These are phyloP conservation scores for Acheta domesticus DNA, from an alignment of 2,888 invertebrate genomes.

Conservation along the genomic window DNA sequence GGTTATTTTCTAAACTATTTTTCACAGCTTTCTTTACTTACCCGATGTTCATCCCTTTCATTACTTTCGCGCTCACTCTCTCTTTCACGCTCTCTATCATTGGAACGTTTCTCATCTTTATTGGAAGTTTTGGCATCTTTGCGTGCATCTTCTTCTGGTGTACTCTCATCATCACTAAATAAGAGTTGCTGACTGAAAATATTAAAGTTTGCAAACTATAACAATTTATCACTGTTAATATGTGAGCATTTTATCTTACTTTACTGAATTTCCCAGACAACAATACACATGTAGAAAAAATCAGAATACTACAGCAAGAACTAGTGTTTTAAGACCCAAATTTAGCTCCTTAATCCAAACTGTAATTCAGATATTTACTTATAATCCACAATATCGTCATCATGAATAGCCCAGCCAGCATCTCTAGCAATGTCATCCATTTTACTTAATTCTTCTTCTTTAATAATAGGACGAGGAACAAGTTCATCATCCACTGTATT, in stretches of 20 bases:
- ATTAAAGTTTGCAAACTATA: constrained; percentile 32
- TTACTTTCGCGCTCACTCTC: constrained; percentile 31
- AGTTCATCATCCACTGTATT: constrained; percentile 52
- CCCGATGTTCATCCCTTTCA: constrained; percentile 28
- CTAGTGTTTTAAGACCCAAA: no score
- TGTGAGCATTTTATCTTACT: no score
- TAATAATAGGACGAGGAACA: constrained; percentile 79
- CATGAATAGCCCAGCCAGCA: constrained; percentile 88
- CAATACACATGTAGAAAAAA: no score
- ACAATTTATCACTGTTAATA: neutral
- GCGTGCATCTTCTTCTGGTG: constrained; percentile 41
- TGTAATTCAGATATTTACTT: constrained; percentile 52
- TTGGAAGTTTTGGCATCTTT: constrained; percentile 39
- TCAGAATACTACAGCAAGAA: no score
- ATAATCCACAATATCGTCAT: constrained; percentile 80
- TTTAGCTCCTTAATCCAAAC: no score
- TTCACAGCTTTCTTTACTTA: neutral
- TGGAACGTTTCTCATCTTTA: constrained; percentile 38
- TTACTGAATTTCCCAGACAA: no score
- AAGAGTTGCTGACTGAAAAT: constrained; percentile 75
- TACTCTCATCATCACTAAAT: constrained; percentile 87
- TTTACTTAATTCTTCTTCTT: constrained; percentile 86
- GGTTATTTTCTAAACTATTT: no score
- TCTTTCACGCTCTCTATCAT: constrained; percentile 27
- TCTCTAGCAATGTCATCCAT: constrained; percentile 88